Conservation (phyloP, 2,113 vertebrate species). For the Bucco capensis region DNA sequence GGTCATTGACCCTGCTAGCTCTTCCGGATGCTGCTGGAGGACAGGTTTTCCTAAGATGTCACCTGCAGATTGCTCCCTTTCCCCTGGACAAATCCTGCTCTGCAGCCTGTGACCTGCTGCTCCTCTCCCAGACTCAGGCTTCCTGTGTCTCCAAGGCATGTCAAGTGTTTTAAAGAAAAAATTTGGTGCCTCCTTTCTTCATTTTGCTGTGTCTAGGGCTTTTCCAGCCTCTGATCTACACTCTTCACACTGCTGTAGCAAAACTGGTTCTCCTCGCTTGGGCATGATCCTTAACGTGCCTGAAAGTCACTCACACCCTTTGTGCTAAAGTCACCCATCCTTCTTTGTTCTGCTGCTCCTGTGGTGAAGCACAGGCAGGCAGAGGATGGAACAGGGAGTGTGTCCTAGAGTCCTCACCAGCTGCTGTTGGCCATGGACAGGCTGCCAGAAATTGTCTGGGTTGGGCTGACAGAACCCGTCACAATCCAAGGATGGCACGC, state of each 20-base stretch:
- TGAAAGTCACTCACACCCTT: background rate
- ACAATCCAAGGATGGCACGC: background rate
- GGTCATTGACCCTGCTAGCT: background rate
- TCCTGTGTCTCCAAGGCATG: background rate
- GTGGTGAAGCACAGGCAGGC: too few species aligned
- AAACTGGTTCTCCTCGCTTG: background rate
- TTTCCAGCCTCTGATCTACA: constrained; percentile 34
- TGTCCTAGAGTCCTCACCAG: background rate
- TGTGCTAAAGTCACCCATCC: background rate
- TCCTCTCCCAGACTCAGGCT: background rate
- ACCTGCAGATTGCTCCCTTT: background rate
- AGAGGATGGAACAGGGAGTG: background rate
- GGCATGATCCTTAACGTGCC: background rate
- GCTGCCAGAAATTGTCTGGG: background rate
- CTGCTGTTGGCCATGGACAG: background rate
- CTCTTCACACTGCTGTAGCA: background rate
- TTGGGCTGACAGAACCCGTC: background rate
- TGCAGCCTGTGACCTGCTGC: rapidly evolving
- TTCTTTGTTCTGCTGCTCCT: background rate
- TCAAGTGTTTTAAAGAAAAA: background rate
- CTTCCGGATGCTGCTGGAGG: background rate
- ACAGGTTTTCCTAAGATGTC: background rate
- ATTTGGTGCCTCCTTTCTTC: background rate
- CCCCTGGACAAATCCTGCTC: background rate
- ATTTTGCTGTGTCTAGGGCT: background rate